These are phyloP conservation scores for Amphipoea lucens DNA, from an alignment of 2,888 invertebrate species.

Conservation along the genomic window DNA sequence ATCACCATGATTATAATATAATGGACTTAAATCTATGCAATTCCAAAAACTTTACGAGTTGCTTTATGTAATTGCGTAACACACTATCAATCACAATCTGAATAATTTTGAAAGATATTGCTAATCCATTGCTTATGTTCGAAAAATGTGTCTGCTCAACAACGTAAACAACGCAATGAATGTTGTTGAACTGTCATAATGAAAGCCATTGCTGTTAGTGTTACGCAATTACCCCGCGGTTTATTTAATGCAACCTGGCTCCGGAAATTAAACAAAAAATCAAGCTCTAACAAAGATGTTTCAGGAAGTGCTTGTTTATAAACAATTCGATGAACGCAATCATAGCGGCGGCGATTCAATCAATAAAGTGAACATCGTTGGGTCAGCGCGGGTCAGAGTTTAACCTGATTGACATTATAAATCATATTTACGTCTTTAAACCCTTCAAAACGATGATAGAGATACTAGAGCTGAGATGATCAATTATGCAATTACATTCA, in stretches of 20 bases:
- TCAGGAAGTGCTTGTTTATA: constrained; percentile 48
- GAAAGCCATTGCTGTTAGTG: background rate
- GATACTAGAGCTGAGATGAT: constrained; percentile 13
- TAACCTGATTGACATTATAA: constrained; percentile 72
- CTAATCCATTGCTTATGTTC: background rate
- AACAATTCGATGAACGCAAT: constrained; percentile 59
- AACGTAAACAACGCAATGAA: background rate
- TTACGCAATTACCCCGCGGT: background rate
- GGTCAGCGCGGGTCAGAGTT: constrained; percentile 69
- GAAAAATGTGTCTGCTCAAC: background rate
- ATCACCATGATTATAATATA: background rate
- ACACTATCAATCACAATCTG: background rate
- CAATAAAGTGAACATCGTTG: constrained; percentile 56
- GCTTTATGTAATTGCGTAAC: background rate
- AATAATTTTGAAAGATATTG: background rate
- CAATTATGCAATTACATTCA: constrained; percentile 13
- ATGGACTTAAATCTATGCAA: background rate
- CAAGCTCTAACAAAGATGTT: constrained; percentile 12
- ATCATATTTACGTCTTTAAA: constrained; percentile 53
- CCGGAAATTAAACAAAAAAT: constrained; percentile 2
- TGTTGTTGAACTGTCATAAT: background rate
- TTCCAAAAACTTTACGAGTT: no score
- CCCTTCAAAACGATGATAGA: constrained; percentile 38
- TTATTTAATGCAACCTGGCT: background rate
- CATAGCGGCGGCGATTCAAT: constrained; percentile 63